Evolutionary conservation across 2,797 vertebrate species (phyloP).

Genomic region (Lagodon rhomboides): DNA sequence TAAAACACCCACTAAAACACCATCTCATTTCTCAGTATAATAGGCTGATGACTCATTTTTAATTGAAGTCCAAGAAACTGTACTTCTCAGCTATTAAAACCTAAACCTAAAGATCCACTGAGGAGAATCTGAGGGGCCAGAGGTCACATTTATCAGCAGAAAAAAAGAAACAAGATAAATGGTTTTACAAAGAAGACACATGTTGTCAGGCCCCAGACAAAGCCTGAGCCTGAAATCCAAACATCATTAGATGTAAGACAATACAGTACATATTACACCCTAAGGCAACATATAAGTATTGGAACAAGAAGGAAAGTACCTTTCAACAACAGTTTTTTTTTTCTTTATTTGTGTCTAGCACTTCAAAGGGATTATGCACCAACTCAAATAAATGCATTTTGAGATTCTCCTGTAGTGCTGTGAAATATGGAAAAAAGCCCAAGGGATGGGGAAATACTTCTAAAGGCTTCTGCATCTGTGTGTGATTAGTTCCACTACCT

Average conservation of each 20-base stretch:
- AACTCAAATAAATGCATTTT: constrained; percentile 66
- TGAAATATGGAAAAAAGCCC: constrained; percentile 57
- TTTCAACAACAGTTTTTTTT: constrained; percentile 61
- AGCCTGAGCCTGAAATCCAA: constrained; percentile 69
- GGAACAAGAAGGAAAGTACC: constrained; percentile 64
- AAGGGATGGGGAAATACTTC: constrained; percentile 54
- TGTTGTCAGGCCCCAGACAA: constrained; percentile 48
- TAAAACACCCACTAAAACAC: constrained; percentile 56
- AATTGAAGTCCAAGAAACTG: constrained; percentile 51
- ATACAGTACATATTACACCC: constrained; percentile 64
- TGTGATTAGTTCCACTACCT: constrained; percentile 82
- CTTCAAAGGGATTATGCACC: constrained; percentile 58
- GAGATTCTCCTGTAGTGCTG: constrained; percentile 55
- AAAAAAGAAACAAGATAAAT: constrained; percentile 39
- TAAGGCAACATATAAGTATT: constrained; percentile 64
- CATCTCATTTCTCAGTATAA: constrained; percentile 42
- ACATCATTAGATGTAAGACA: constrained; percentile 73
- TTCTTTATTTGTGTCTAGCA: constrained; percentile 62
- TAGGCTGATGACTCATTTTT: constrained; percentile 54
- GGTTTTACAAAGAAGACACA: constrained; percentile 42
- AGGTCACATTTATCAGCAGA: constrained; percentile 37
- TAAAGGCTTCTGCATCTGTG: constrained; percentile 69
- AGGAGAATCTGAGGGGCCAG: constrained; percentile 40
- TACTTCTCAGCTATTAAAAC: constrained; percentile 45
- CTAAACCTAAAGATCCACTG: constrained; percentile 40